These are phyloP conservation scores for Pammene fasciana DNA, from an alignment of 2,888 invertebrate genomes.

Conservation along the genomic window DNA sequence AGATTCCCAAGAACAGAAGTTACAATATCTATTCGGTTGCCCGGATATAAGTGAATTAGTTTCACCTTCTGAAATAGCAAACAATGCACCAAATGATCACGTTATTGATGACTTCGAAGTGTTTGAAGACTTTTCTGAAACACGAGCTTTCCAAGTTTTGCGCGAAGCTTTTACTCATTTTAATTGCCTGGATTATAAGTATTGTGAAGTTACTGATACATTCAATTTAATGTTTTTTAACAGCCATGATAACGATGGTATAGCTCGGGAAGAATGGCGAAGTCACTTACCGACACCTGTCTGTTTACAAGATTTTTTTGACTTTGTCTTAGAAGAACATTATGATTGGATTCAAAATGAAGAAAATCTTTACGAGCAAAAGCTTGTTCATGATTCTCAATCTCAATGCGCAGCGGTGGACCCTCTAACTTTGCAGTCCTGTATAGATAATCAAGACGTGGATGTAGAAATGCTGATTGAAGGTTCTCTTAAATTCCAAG, in stretches of 20 bases:
- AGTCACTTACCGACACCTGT: conserved; percentile 77
- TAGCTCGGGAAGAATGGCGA: conserved; percentile 74
- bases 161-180: conserved; percentile 67
- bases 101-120: conserved; percentile 72
- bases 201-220: conserved; percentile 74
- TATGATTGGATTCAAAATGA: conserved; percentile 76
- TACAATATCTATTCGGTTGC: conserved; percentile 69
- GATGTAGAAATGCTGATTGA: conserved; percentile 70
- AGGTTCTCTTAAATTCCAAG: conserved; percentile 73
- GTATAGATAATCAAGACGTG: conserved; percentile 63
- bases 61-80: conserved; percentile 71
- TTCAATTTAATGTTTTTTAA: conserved; percentile 74
- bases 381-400: conserved; percentile 51
- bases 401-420: conserved; percentile 56
- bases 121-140: conserved; percentile 71
- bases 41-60: conserved; percentile 75
- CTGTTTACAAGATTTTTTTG: conserved; percentile 81
- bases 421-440: conserved; percentile 56
- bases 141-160: conserved; percentile 65
- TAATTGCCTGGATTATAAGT: conserved; percentile 77
- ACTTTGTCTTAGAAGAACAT: conserved; percentile 78
- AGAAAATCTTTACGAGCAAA: conserved; percentile 67
- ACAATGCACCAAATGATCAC: conserved; percentile 59
- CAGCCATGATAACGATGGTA: conserved; percentile 68
- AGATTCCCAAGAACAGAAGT: conserved; percentile 53